These are phyloP conservation scores for Bibio marci DNA, from an alignment of 2,888 invertebrate genomes.

Conservation along the genomic window DNA sequence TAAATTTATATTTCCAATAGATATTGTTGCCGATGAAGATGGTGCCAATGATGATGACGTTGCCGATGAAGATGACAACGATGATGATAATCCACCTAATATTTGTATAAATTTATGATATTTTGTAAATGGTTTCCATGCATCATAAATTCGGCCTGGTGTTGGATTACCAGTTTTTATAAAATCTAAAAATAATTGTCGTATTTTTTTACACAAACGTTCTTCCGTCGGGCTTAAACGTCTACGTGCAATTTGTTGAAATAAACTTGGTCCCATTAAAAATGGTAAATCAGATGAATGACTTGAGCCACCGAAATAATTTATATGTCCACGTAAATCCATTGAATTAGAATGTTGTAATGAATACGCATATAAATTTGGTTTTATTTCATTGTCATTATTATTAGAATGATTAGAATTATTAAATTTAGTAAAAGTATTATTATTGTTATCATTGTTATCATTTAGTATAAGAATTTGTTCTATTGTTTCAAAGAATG, in stretches of 20 bases:
- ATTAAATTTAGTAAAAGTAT: slow-evolving; percentile 7
- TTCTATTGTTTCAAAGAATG: slow-evolving; percentile 21
- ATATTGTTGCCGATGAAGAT: no score
- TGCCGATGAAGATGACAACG: slow-evolving; percentile 1
- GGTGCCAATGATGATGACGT: slow-evolving; percentile 4
- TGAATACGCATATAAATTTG: slow-evolving; percentile 21
- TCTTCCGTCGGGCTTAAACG: slow-evolving; percentile 42
- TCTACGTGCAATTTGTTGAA: slow-evolving; percentile 46
- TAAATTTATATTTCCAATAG: not conserved
- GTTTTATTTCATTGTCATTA: not conserved
- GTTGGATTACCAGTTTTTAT: slow-evolving; percentile 40
- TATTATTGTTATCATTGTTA: slow-evolving; percentile 2
- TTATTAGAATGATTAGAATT: not conserved
- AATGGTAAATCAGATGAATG: slow-evolving; percentile 49
- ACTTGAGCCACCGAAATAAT: slow-evolving; percentile 36
- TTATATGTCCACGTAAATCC: slow-evolving; percentile 27
- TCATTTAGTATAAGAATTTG: not conserved
- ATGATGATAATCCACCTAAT: slow-evolving; percentile 16
- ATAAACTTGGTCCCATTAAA: slow-evolving; percentile 44
- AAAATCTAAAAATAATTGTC: slow-evolving; percentile 34
- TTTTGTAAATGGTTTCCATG: slow-evolving; percentile 41
- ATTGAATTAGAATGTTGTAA: slow-evolving; percentile 25
- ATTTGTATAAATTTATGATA: slow-evolving; percentile 22
- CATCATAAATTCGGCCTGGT: slow-evolving; percentile 30
- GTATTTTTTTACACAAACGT: slow-evolving; percentile 33